Percentiles rank a stretch among this genome's conserved stretches.
Conservation (phyloP, 1,140 invertebrate genomes). For the Dendrolimus punctatus region DNA sequence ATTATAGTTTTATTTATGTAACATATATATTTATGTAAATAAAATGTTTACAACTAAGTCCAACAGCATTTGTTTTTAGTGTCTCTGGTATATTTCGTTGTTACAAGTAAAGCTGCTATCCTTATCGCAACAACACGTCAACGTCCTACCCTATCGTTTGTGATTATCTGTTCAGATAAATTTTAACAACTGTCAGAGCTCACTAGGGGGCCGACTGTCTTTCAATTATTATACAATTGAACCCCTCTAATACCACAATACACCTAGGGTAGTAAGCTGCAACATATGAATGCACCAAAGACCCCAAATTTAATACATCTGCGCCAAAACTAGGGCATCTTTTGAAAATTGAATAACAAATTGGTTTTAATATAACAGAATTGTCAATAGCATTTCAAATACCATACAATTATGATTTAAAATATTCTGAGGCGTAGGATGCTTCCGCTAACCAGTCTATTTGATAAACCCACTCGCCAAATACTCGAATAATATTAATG, state of each 20-base stretch:
- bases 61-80: not conserved
- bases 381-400: slow-evolving; percentile 7
- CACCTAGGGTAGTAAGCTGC: slow-evolving; percentile 3
- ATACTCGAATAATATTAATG: not conserved
- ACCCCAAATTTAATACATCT: too few relatives aligned
- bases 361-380: too few relatives aligned
- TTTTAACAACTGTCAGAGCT: slow-evolving; percentile 27
- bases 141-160: slow-evolving; percentile 16
- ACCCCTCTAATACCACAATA: slow-evolving; percentile 15
- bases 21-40: too few relatives aligned
- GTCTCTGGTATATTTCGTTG: not conserved
- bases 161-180: slow-evolving; percentile 49
- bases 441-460: slow-evolving; percentile 17
- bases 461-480: slow-evolving; percentile 10
- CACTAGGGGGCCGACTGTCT: slow-evolving; percentile 25
- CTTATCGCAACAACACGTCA: slow-evolving; percentile 29
- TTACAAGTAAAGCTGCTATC: slow-evolving; percentile 13
- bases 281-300: slow-evolving; percentile 4
- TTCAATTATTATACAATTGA: slow-evolving; percentile 36
- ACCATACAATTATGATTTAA: slow-evolving; percentile 15
- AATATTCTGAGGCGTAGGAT: slow-evolving; percentile 18
- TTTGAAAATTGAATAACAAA: too few relatives aligned
- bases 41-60: too few relatives aligned
- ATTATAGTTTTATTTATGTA: too few relatives aligned
- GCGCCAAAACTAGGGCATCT: too few relatives aligned